A percentile compares a stretch with the other conserved stretches of the same genome.
Evolutionary conservation across 1,140 invertebrate genomes (phyloP).

Genomic region (Penaeus japonicus): DNA sequence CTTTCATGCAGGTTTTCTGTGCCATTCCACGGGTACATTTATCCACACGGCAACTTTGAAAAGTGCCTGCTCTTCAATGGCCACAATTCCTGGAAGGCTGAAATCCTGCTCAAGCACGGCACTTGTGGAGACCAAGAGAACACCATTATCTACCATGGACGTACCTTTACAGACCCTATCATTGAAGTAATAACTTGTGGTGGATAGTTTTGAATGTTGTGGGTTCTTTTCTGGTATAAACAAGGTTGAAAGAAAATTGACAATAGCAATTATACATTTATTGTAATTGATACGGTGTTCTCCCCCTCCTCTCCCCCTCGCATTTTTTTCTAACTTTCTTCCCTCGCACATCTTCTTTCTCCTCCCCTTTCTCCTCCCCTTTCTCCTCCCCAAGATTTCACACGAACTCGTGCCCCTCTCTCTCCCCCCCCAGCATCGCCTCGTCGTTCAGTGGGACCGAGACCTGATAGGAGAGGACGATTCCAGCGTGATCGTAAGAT

Average conservation of each 20-base stretch:
- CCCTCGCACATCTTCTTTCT: no score
- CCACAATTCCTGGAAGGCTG: constrained; percentile 41
- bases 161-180: constrained; percentile 45
- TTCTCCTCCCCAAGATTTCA: neutral
- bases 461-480: constrained; percentile 60
- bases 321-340: no score
- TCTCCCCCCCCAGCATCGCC: constrained; percentile 52
- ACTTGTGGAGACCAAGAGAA: constrained; percentile 53
- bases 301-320: no score
- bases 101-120: constrained; percentile 55
- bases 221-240: no score
- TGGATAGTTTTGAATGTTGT: neutral
- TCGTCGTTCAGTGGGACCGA: constrained; percentile 60
- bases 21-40: constrained; percentile 59
- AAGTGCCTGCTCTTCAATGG: constrained; percentile 58
- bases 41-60: constrained; percentile 54
- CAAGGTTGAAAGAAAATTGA: no score
- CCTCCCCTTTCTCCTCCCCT: no score
- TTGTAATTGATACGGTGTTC: no score
- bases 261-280: no score
- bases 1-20: constrained; percentile 51
- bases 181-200: constrained; percentile 49
- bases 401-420: neutral
- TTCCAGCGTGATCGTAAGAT: constrained; percentile 58
- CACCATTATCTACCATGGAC: neutral